phyloP scores from a whole-genome alignment of 2,888 invertebrate genomes.

The Tenodera sinensis region DNA sequence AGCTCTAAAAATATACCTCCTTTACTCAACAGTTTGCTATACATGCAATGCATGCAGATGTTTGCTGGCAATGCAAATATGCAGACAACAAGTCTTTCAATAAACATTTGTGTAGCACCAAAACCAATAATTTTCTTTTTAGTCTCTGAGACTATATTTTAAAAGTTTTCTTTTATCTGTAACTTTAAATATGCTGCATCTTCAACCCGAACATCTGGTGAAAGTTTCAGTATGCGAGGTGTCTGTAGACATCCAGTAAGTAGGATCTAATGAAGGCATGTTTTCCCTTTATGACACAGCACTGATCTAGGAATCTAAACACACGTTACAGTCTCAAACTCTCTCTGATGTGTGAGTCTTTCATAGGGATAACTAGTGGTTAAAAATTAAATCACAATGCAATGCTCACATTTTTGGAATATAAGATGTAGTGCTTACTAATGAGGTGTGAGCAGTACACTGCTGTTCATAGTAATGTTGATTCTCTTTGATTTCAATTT shows the following conservation, averaged over 20 bases:
- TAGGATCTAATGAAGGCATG: conserved; percentile 9
- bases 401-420: background rate
- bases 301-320: background rate
- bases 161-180: background rate
- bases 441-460: background rate
- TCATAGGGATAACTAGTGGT: background rate
- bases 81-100: background rate
- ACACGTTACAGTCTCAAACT: background rate
- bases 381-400: background rate
- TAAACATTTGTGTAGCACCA: background rate
- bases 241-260: background rate
- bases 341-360: background rate
- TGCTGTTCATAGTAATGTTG: background rate
- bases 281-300: conserved; percentile 2
- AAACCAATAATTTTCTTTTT: background rate
- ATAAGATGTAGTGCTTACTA: background rate
- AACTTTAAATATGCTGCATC: background rate
- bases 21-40: background rate
- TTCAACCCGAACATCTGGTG: background rate
- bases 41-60: background rate
- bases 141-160: background rate
- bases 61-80: background rate
- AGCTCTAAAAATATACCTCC: background rate
- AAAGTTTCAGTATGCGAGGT: conserved; percentile 8
- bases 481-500: background rate